Evolutionary conservation across 2,797 vertebrate species (phyloP).

Genomic region (Acipenser oxyrinchus): DNA sequence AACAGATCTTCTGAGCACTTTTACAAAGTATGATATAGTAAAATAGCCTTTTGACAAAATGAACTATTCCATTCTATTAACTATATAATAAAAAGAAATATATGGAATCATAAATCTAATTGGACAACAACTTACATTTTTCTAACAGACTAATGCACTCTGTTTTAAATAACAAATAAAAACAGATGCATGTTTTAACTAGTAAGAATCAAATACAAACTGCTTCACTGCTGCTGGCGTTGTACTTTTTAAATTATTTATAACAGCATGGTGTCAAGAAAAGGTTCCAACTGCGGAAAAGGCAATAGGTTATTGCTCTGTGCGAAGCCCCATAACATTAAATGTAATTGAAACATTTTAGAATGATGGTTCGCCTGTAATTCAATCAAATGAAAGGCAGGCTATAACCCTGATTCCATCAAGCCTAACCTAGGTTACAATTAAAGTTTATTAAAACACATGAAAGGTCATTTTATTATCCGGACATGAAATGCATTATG

Average conservation of each 20-base stretch:
- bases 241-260: neutral
- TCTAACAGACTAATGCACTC: too few species aligned
- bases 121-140: too few species aligned
- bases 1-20: too few species aligned
- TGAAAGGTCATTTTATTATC: conserved; percentile 2
- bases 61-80: too few species aligned
- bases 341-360: conserved; percentile 3
- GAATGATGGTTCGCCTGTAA: neutral
- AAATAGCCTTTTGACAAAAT: too few species aligned
- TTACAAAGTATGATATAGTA: too few species aligned
- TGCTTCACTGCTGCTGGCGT: neutral
- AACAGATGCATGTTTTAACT: neutral
- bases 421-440: conserved; percentile 1
- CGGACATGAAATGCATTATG: neutral
- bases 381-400: neutral
- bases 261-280: neutral
- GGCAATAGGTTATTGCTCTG: conserved; percentile 2
- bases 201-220: neutral
- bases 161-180: too few species aligned
- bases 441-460: conserved; percentile 2
- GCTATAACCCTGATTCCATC: neutral
- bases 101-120: too few species aligned
- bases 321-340: conserved; percentile 1
- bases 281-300: neutral
- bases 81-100: too few species aligned